A percentile compares a stretch with the other conserved stretches of the same genome.
Evolutionary conservation across 2,888 invertebrate genomes (phyloP).

Genomic region (Drosophila phalerata): DNA sequence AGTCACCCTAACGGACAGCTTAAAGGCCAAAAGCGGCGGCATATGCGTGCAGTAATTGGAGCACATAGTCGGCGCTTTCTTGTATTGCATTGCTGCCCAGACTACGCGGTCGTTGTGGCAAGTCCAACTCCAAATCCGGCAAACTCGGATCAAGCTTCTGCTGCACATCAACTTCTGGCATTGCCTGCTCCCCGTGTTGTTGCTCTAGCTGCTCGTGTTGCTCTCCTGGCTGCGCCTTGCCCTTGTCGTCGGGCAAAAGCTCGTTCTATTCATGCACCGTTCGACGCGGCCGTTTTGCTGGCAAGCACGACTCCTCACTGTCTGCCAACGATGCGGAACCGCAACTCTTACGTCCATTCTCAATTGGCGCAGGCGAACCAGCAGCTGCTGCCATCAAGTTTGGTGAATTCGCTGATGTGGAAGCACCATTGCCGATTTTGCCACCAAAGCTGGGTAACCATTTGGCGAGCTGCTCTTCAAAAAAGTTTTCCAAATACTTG

Average conservation of each 20-base stretch:
- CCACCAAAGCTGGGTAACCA: constrained; percentile 92
- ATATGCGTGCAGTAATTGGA: constrained; percentile 67
- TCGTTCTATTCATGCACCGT: constrained; percentile 82
- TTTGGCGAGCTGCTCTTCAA: constrained; percentile 92
- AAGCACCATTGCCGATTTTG: constrained; percentile 63
- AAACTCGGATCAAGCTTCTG: constrained; percentile 35
- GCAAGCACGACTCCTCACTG: constrained; percentile 82
- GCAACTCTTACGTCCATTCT: constrained; percentile 80
- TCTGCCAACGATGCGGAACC: constrained; percentile 74
- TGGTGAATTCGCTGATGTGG: constrained; percentile 72
- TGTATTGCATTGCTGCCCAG: constrained; percentile 69
- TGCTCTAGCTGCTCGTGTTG: constrained; percentile 8
- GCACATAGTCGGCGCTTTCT: constrained; percentile 70
- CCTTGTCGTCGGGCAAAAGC: constrained; percentile 64
- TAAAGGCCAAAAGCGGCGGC: constrained; percentile 70
- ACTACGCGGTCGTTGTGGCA: constrained; percentile 62
- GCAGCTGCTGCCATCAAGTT: constrained; percentile 58
- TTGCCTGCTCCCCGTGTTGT: neutral
- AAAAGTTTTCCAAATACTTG: constrained; percentile 93
- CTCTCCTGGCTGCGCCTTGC: constrained; percentile 23
- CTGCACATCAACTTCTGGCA: constrained; percentile 7
- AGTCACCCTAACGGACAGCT: constrained; percentile 2
- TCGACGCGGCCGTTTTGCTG: constrained; percentile 83
- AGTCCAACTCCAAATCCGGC: constrained; percentile 55
- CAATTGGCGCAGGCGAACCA: constrained; percentile 72